Evolutionary conservation across 2,888 invertebrate genomes (phyloP), one percentile per base, ranked within the genome.

Genomic region (Epirrita christyi): DNA sequence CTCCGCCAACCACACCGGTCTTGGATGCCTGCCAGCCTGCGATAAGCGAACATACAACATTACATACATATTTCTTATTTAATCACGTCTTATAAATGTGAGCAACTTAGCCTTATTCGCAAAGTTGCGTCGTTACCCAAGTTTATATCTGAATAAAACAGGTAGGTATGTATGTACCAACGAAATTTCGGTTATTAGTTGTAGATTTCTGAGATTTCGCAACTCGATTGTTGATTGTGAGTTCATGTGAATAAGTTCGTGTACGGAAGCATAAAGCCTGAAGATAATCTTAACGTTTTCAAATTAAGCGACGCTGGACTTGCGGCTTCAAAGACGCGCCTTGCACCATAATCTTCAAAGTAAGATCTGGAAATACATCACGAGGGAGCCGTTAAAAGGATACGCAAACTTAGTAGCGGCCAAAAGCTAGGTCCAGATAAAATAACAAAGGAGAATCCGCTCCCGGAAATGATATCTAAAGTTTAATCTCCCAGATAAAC

Each of bases 21-120:
- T 81, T 81, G 83, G 83, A 73, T 64, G 75, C 64, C 78, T 82
- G 81, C 81, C 82, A 82, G 71, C 59, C 65, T 56, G 66, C 71
- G 82, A 82, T 82, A 76, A 77, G 73, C 70, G 55, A 57, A 71
- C 75, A 72, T 67, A 61, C 70, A 71, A 76, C 73, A 70, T 74
- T 69, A 75, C 67, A 68, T 73, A 80, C 73, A 72, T 81, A 76
- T 76, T 78, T 78, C 78, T 78, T 80, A 73, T 71, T 74, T 69
- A 75, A 69, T 68, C 71, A 54, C 60, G 62, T 56, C 68, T 68
- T 59, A 55, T 58, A 50, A 64, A 54, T 50, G 55, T 61, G 47
- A 61, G 51, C 51, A 51, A 59, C 61, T 58, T 51, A 61, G 41
- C 44, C 58, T 41, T 58, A 61, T 58, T 52, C 49, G 55, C 47